Conservation (phyloP, 2,797 vertebrate genomes). For the Xenopus petersii region DNA sequence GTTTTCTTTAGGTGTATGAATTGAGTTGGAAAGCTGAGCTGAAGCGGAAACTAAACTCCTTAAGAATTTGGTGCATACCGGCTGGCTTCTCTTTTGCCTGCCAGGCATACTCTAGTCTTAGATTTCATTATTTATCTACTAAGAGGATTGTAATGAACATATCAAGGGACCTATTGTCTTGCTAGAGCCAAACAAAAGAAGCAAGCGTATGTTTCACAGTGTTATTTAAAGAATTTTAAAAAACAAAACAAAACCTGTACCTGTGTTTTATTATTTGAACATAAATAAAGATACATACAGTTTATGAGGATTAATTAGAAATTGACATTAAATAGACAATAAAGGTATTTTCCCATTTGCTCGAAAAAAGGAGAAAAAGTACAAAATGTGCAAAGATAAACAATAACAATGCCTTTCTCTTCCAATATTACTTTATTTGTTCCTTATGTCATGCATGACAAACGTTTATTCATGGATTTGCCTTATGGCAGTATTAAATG, state of each 20-base stretch:
- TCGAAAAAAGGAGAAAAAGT: no score
- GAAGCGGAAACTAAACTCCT: slow-evolving; percentile 65
- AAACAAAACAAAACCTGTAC: not conserved
- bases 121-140: slow-evolving; percentile 60
- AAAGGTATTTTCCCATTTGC: no score
- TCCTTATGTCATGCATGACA: no score
- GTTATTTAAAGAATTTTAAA: slow-evolving; percentile 48
- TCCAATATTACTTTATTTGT: no score
- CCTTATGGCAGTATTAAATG: no score
- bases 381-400: no score
- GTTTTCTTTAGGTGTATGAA: slow-evolving; percentile 66
- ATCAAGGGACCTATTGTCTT: slow-evolving; percentile 61
- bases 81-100: slow-evolving; percentile 64
- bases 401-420: no score
- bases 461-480: no score
- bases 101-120: slow-evolving; percentile 58
- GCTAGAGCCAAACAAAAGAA: slow-evolving; percentile 43
- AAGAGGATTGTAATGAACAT: slow-evolving; percentile 57
- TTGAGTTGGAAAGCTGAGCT: slow-evolving; percentile 62
- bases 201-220: slow-evolving; percentile 56
- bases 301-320: no score
- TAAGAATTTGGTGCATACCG: slow-evolving; percentile 65
- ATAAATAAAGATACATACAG: no score
- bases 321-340: no score
- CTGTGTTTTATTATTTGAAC: no score